phyloP scores from a whole-genome alignment of 2,113 vertebrate species.

The Salvelinus fontinalis region DNA sequence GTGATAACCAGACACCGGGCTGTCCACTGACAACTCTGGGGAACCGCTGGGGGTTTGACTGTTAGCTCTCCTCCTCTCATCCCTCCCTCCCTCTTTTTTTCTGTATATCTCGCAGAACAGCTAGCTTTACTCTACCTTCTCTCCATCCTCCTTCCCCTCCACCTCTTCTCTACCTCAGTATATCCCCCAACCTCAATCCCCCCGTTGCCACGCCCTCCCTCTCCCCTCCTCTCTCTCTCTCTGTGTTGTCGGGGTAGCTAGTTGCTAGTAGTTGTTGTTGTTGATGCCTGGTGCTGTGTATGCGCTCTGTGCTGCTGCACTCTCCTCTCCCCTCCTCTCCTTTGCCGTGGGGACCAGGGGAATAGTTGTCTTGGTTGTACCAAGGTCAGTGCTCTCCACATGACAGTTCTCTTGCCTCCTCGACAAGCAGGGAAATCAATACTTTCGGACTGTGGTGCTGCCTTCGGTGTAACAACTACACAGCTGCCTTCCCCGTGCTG shows the following conservation, averaged over 20 bases:
- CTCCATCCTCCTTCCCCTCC: slow-evolving; percentile 29
- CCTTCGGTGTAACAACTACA: slow-evolving; percentile 97
- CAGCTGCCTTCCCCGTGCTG: slow-evolving; percentile 53
- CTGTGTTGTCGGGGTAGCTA: slow-evolving; percentile 32
- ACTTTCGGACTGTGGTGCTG: slow-evolving; percentile 97
- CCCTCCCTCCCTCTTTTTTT: slow-evolving; percentile 76
- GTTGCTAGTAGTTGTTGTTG: slow-evolving; percentile 57
- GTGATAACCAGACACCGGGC: slow-evolving; percentile 78
- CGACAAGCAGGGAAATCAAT: slow-evolving; percentile 99
- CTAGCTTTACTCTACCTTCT: neutral
- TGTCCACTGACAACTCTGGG: slow-evolving; percentile 71
- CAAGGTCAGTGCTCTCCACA: slow-evolving; percentile 92
- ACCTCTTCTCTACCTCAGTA: neutral
- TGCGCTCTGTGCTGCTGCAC: slow-evolving; percentile 60
- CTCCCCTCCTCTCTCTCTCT: neutral
- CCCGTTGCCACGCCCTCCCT: neutral
- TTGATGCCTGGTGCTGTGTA: slow-evolving; percentile 75
- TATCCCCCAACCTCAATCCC: too few species aligned
- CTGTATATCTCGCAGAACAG: slow-evolving; percentile 59
- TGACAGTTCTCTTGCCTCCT: slow-evolving; percentile 97
- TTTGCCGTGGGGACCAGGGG: slow-evolving; percentile 79
- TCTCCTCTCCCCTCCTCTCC: slow-evolving; percentile 52
- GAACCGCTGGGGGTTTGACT: slow-evolving; percentile 73
- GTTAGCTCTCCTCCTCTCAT: slow-evolving; percentile 68
- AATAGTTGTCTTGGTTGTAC: slow-evolving; percentile 86